Conservation (phyloP, 2,113 vertebrate genomes). For the Thamnaconus septentrionalis region DNA sequence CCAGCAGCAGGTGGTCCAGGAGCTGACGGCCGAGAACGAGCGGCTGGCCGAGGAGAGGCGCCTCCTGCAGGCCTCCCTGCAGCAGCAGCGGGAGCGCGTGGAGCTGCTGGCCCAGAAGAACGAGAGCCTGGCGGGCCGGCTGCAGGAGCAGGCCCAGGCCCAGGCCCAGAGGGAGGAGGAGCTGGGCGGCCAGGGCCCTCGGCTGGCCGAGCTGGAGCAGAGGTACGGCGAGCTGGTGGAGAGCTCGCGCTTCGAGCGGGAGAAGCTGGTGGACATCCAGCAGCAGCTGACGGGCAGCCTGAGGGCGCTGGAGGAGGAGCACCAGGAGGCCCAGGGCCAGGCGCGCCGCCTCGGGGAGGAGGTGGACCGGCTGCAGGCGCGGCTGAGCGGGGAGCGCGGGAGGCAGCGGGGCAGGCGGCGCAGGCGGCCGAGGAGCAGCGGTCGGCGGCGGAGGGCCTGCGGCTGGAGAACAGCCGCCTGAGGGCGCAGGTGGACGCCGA, state of each 20-base stretch:
- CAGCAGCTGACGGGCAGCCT: slow-evolving; percentile 92
- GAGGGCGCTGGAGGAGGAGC: slow-evolving; percentile 86
- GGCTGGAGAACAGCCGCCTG: slow-evolving; percentile 83
- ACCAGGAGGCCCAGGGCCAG: slow-evolving; percentile 82
- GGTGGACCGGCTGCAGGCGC: slow-evolving; percentile 75
- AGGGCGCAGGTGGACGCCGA: slow-evolving; percentile 85
- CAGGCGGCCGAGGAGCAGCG: slow-evolving; percentile 79
- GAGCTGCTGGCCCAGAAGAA: slow-evolving; percentile 91
- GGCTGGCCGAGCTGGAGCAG: slow-evolving; percentile 86
- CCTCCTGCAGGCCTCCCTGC: slow-evolving; percentile 88
- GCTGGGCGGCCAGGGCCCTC: slow-evolving; percentile 68
- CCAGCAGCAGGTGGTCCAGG: slow-evolving; percentile 95
- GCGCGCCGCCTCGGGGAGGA: slow-evolving; percentile 81
- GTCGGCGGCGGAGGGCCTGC: slow-evolving; percentile 76
- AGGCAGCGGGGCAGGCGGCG: slow-evolving; percentile 54
- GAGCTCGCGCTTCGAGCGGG: slow-evolving; percentile 88
- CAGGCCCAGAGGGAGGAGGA: slow-evolving; percentile 76
- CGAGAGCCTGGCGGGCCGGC: slow-evolving; percentile 79
- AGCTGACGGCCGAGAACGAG: slow-evolving; percentile 92
- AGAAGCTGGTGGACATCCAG: slow-evolving; percentile 94
- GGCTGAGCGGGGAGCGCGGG: slow-evolving; percentile 79
- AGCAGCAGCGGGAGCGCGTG: slow-evolving; percentile 87
- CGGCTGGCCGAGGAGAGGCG: slow-evolving; percentile 88
- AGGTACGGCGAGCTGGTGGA: slow-evolving; percentile 85
- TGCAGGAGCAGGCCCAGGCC: slow-evolving; percentile 82